Percentiles rank a stretch among this genome's conserved stretches.
Conservation (phyloP, 2,888 invertebrate genomes). For the Drosophila conformis region DNA sequence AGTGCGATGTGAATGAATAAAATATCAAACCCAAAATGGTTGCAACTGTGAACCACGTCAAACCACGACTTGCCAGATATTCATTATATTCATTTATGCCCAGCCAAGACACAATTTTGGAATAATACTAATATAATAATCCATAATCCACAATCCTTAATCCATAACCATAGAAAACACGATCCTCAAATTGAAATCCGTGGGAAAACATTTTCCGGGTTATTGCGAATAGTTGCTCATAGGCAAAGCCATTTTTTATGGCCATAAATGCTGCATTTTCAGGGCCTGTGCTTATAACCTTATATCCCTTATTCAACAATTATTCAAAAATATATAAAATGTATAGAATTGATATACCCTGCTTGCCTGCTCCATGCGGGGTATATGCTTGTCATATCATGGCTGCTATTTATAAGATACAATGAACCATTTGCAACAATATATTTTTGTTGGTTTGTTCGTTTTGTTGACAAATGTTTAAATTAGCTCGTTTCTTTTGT, state of each 20-base stretch:
- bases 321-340: background rate
- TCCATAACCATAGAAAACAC: no score
- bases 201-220: no score
- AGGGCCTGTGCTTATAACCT: background rate
- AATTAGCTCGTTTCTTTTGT: background rate
- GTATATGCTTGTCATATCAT: background rate
- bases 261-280: background rate
- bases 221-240: no score
- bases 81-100: background rate
- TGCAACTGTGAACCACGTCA: background rate
- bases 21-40: background rate
- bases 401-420: background rate
- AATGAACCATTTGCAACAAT: background rate
- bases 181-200: no score
- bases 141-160: no score
- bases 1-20: constrained; percentile 21
- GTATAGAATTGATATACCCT: background rate
- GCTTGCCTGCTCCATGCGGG: background rate
- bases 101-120: background rate
- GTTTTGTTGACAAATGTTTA: background rate
- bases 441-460: background rate
- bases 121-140: no score
- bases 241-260: no score
- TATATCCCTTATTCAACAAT: background rate
- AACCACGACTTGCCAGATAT: background rate